Conservation (phyloP, 2,113 vertebrate species). For the Pungitius pungitius region DNA sequence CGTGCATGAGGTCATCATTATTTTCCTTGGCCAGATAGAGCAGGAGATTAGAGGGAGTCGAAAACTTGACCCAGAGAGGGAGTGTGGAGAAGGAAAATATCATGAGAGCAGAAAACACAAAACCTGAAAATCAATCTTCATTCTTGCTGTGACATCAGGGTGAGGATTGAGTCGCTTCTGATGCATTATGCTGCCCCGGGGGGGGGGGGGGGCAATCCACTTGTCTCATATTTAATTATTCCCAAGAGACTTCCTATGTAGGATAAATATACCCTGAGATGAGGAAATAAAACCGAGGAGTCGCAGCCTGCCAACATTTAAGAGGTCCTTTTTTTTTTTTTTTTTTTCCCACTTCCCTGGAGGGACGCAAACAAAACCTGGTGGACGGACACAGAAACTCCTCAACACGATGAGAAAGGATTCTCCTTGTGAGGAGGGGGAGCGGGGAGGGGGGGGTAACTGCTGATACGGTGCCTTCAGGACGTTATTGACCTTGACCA, state of each 20-base stretch:
- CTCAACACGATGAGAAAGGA: neutral
- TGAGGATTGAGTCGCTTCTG: conserved; percentile 33
- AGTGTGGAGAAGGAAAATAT: conserved; percentile 31
- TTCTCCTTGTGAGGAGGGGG: neutral
- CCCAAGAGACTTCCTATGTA: neutral
- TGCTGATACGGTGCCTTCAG: neutral
- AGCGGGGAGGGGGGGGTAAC: neutral
- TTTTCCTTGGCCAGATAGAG: conserved; percentile 64
- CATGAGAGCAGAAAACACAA: conserved; percentile 18
- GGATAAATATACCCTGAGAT: conserved; percentile 30
- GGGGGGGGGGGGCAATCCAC: neutral
- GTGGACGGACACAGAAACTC: too few species aligned
- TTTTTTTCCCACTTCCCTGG: neutral
- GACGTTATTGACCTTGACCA: neutral
- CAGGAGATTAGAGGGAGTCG: conserved; percentile 56
- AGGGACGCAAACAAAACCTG: too few species aligned
- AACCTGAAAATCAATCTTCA: conserved; percentile 36
- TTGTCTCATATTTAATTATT: conserved; percentile 24
- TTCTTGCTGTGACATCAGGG: conserved; percentile 37
- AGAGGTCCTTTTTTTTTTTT: conserved; percentile 35
- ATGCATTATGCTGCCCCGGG: conserved; percentile 32
- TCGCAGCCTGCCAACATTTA: neutral
- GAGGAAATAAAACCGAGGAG: conserved; percentile 11
- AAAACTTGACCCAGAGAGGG: conserved; percentile 45
- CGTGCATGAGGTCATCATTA: conserved; percentile 57